These are phyloP conservation scores for Siderastrea radians DNA, from an alignment of 92 coral and sea anemone genomes.

Conservation along the genomic window DNA sequence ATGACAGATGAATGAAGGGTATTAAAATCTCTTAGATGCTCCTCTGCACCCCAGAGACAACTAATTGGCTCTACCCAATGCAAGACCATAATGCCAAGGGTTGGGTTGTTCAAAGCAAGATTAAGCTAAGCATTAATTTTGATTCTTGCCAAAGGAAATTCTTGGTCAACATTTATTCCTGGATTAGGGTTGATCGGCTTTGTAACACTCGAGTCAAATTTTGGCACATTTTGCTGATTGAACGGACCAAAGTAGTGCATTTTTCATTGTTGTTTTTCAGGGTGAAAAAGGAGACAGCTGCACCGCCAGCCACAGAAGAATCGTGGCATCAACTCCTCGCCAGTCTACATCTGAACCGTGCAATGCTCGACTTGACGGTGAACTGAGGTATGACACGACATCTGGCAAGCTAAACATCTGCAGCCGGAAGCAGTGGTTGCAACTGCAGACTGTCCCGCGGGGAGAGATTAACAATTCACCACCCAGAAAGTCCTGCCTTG, in stretches of 20 bases:
- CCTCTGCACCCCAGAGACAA: not conserved
- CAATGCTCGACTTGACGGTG: conserved; percentile 67
- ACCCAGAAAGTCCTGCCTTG: conserved; percentile 87
- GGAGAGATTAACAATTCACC: conserved; percentile 68
- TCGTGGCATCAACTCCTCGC: conserved; percentile 1
- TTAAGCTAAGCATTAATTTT: no score
- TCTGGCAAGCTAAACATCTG: conserved; percentile 67
- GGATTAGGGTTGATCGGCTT: not conserved
- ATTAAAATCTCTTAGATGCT: not conserved
- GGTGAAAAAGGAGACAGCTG: conserved; percentile 85
- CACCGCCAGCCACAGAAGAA: conserved; percentile 8
- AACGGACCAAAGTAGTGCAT: not conserved
- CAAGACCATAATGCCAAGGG: not conserved
- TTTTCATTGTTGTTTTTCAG: conserved; percentile 18
- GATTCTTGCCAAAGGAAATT: not conserved
- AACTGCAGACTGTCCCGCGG: conserved; percentile 56
- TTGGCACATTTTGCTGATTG: not conserved
- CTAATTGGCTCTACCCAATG: not conserved
- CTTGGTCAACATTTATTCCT: no score
- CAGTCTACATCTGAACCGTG: conserved; percentile 42
- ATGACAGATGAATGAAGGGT: not conserved
- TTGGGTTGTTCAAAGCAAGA: not conserved
- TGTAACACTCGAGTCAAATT: not conserved
- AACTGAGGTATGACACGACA: conserved; percentile 68
- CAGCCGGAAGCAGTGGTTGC: conserved; percentile 74